Base-by-base conservation (phyloP, 2,797 vertebrate species). In the Phoebastria nigripes region DNA sequence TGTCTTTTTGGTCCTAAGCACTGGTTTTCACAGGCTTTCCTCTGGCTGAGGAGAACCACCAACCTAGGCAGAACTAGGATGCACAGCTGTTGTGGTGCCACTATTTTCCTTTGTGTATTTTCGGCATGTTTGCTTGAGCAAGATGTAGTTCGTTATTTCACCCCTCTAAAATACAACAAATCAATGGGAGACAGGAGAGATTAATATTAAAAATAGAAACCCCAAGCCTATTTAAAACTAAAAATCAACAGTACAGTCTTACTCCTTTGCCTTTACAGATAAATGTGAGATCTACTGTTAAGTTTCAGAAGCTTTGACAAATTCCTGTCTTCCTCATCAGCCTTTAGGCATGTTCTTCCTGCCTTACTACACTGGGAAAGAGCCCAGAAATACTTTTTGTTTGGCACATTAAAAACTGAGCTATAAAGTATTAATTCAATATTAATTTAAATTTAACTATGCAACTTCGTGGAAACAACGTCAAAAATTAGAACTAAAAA, bases 371-470 rank as follows among this genome's bases (percentile, higher is more conserved):
- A 42, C 73, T 89, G 66, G 62, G 52, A 97, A 96, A 82, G 52
- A 67, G 35, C 72, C 77, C 87, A 94, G 44, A 44, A 73, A 22
- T 46, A 92, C 22, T 89, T 92, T 93, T 67, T 93, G 52, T 87
- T 90, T 41, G 62, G 24, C 46, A 95, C 21, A 54, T 96, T 65
- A 91, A 96, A 94, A 98, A 76, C 28, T 65, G 67, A 93, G 39
- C 63, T 94, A 74, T 94, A 93, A 94, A 97, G 56, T 67, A 88
- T 92, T 95, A 93, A 95, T 96, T 96, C 82, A 90, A 86, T 91
- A 95, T 83, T 87, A 77, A 92, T 58, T 89, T 81, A 95, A 59
- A 73, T 84, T 91, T 96, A 96, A 73, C 44, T 91, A 77, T 35
- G 31, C 71, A 96, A 82, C 73, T 94, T 78, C 13, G 9, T 71